phyloP scores from a whole-genome alignment of 2,113 vertebrate species.

The Antechinus stuartii region DNA sequence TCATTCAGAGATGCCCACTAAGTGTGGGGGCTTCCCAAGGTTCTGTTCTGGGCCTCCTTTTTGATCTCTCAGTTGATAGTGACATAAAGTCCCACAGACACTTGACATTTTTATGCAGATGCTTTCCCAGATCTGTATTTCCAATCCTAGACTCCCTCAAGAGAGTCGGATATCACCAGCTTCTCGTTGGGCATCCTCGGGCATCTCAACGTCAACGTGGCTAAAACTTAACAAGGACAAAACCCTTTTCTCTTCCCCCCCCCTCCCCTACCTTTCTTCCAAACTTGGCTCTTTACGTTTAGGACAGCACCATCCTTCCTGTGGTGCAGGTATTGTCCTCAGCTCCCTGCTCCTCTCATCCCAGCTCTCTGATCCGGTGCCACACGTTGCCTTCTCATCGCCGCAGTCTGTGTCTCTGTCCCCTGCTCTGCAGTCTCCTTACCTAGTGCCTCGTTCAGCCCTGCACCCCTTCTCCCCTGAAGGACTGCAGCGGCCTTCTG shows the following conservation, averaged over 20 bases:
- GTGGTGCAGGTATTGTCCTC: neutral
- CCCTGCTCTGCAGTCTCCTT: too few species aligned
- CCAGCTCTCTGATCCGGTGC: neutral
- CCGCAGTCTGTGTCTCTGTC: too few species aligned
- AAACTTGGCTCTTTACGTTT: neutral
- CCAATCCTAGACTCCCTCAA: neutral
- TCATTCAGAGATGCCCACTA: too few species aligned
- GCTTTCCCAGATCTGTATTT: neutral
- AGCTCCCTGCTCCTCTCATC: neutral
- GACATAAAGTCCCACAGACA: neutral
- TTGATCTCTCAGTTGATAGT: neutral
- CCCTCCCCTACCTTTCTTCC: too few species aligned
- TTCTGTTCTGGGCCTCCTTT: neutral
- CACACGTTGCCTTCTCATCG: neutral
- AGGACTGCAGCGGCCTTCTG: neutral
- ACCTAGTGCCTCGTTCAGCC: too few species aligned
- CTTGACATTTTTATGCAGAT: neutral
- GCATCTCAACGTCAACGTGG: neutral
- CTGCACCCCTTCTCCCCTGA: neutral
- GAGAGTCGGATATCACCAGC: too few species aligned
- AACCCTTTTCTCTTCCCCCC: too few species aligned
- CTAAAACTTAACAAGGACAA: neutral
- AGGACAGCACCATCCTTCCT: neutral
- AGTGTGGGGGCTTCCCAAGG: neutral
- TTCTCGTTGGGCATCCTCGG: neutral